Evolutionary conservation across 2,113 vertebrate species (phyloP).

Genomic region (Platysternon megacephalum): DNA sequence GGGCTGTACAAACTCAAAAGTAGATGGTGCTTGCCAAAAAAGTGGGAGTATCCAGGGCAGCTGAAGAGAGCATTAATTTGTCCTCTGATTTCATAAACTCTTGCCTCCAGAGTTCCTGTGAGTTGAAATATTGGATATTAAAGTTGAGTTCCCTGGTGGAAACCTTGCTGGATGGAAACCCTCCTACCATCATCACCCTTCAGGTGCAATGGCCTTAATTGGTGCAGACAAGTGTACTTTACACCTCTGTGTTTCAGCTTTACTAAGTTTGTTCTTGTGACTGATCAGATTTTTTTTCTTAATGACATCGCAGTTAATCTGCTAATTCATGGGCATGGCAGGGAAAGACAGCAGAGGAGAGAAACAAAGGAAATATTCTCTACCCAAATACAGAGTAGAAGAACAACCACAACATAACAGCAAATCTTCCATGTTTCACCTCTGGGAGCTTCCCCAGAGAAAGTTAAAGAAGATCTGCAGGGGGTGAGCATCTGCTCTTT

Average conservation of each 20-base stretch:
- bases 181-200: not conserved
- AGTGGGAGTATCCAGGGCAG: rapidly evolving
- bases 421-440: too few species aligned
- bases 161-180: not conserved
- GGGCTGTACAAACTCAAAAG: not conserved
- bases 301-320: conserved; percentile 26
- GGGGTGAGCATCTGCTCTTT: too few species aligned
- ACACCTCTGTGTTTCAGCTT: conserved; percentile 25
- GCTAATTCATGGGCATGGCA: too few species aligned
- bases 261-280: rapidly evolving
- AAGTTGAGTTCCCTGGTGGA: not conserved
- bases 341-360: too few species aligned
- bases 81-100: not conserved
- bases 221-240: not conserved
- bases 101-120: not conserved
- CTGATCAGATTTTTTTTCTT: conserved; percentile 14
- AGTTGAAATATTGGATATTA: not conserved
- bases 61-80: not conserved
- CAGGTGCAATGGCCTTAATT: not conserved
- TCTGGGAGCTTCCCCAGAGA: too few species aligned
- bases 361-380: too few species aligned
- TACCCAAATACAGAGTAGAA: too few species aligned
- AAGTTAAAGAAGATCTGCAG: too few species aligned
- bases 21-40: rapidly evolving
- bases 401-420: too few species aligned